Conservation (phyloP, 2,888 invertebrate genomes). For the Hydraecia micacea region DNA sequence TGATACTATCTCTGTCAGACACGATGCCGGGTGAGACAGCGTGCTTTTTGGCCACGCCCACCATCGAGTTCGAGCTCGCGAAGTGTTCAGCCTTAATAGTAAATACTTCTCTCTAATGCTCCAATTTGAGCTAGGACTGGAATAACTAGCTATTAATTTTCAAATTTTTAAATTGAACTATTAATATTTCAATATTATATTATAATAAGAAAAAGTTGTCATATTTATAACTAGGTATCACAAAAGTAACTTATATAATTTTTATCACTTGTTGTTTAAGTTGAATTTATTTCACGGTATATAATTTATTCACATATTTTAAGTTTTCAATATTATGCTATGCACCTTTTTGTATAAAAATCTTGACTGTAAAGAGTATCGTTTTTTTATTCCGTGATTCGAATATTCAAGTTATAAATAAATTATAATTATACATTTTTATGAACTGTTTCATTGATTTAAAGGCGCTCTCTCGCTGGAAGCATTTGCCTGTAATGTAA, state of each 20-base stretch:
- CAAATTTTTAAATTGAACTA: slow-evolving; percentile 16
- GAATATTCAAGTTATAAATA: slow-evolving; percentile 40
- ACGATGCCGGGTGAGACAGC: no score
- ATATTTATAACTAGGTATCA: slow-evolving; percentile 47
- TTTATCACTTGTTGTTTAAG: slow-evolving; percentile 50
- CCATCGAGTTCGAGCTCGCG: no score
- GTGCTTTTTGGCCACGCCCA: no score
- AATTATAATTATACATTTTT: slow-evolving; percentile 44
- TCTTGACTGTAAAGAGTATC: slow-evolving; percentile 27
- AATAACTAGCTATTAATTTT: slow-evolving; percentile 9
- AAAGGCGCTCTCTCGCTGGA: background rate
- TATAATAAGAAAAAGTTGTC: slow-evolving; percentile 30
- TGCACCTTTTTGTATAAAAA: slow-evolving; percentile 44
- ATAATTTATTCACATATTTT: slow-evolving; percentile 43
- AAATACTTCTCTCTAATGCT: background rate
- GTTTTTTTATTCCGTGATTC: slow-evolving; percentile 47
- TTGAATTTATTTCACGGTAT: slow-evolving; percentile 50
- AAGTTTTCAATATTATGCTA: slow-evolving; percentile 32
- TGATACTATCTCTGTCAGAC: no score
- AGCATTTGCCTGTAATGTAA: background rate
- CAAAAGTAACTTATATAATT: slow-evolving; percentile 42
- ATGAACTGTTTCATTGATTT: background rate
- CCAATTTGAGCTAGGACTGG: background rate
- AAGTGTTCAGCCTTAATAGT: no score
- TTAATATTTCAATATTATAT: slow-evolving; percentile 16